Percentiles rank a stretch among this genome's conserved stretches.
Conservation (phyloP, 2,797 vertebrate genomes). For the Paedocypris micromegethes region DNA sequence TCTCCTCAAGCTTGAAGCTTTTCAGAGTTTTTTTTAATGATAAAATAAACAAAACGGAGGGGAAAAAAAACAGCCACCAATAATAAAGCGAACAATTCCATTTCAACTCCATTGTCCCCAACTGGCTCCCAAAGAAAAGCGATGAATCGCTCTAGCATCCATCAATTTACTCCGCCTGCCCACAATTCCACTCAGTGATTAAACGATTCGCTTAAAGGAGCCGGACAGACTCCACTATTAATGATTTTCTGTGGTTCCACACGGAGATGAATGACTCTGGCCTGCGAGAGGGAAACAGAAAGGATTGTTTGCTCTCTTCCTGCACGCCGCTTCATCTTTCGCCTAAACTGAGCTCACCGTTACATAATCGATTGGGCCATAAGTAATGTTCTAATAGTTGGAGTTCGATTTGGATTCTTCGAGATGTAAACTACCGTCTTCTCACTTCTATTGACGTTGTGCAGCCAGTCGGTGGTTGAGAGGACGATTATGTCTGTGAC, state of each 20-base stretch:
- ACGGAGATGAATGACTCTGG: conserved; percentile 6
- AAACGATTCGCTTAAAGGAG: conserved; percentile 47
- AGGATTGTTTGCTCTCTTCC: conserved; percentile 24
- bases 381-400: conserved; percentile 17
- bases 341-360: conserved; percentile 2
- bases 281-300: background rate
- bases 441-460: conserved; percentile 3
- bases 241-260: conserved; percentile 41
- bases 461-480: conserved; percentile 2
- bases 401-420: background rate
- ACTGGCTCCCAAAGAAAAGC: conserved; percentile 19
- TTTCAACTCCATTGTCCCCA: conserved; percentile 20
- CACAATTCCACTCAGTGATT: conserved; percentile 46
- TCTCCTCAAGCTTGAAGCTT: no score
- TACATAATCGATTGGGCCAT: conserved; percentile 3
- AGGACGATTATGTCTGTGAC: background rate
- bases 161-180: conserved; percentile 40
- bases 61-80: no score
- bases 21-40: no score
- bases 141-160: conserved; percentile 39
- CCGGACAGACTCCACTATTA: conserved; percentile 40
- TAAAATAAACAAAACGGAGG: no score
- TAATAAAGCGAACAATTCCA: background rate
- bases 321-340: conserved; percentile 3
- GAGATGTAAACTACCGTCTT: background rate